A percentile compares a stretch with the other conserved stretches of the same genome.
These are phyloP conservation scores for Cyprinodon tularosa DNA, from an alignment of 2,113 vertebrate genomes.

Conservation along the genomic window DNA sequence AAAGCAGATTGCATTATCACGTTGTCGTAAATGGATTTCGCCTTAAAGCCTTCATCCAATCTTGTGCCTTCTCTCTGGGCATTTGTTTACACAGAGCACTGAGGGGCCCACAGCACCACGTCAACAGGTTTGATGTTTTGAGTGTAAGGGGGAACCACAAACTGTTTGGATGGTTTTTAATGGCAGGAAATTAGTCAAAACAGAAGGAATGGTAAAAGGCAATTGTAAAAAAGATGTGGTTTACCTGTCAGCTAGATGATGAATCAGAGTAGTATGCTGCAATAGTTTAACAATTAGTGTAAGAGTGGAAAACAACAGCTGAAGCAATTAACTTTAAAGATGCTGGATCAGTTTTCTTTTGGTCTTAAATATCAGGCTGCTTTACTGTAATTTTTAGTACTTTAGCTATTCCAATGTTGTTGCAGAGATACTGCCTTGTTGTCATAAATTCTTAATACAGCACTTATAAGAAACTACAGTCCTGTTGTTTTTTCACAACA, in stretches of 20 bases:
- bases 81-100: neutral
- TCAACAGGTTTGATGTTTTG: neutral
- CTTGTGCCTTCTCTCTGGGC: neutral
- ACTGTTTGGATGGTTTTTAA: neutral
- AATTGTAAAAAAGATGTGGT: neutral
- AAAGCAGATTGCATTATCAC: neutral
- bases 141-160: neutral
- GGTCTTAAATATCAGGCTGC: neutral
- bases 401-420: neutral
- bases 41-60: neutral
- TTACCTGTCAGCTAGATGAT: neutral
- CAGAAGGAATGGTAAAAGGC: neutral
- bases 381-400: neutral
- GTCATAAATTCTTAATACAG: neutral
- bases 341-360: neutral
- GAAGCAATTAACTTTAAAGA: neutral
- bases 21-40: neutral
- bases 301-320: neutral
- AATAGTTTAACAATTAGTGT: neutral
- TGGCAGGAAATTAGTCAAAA: conserved; percentile 1
- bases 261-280: neutral
- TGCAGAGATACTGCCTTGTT: neutral
- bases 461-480: neutral
- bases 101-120: neutral
- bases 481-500: neutral